Percentiles rank a stretch among this genome's conserved stretches.
phyloP scores from a whole-genome alignment of 2,797 vertebrate genomes.

The Poeciliopsis gracilis region DNA sequence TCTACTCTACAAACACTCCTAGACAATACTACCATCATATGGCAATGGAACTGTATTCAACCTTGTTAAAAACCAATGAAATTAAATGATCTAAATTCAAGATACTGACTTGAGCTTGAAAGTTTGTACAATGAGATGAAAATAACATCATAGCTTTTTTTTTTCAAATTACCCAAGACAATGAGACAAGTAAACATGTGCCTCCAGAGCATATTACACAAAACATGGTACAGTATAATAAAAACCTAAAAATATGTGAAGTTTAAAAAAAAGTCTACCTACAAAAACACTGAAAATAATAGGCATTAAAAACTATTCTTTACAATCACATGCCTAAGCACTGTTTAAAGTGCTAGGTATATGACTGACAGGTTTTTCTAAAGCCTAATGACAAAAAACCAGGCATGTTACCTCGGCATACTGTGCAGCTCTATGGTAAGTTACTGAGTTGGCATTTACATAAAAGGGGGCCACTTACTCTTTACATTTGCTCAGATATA shows the following conservation, averaged over 20 bases:
- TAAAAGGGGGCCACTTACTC: slow-evolving; percentile 45
- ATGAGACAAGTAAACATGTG: background rate
- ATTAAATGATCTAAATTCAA: background rate
- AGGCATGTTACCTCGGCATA: slow-evolving; percentile 37
- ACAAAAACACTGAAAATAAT: background rate
- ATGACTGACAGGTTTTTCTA: slow-evolving; percentile 54
- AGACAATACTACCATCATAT: background rate
- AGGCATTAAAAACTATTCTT: background rate
- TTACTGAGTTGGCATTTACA: slow-evolving; percentile 68
- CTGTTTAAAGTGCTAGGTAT: background rate
- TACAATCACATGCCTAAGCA: background rate
- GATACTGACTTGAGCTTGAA: background rate
- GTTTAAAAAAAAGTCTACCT: no score
- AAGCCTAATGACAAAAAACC: slow-evolving; percentile 35
- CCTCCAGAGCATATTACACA: background rate
- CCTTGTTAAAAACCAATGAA: background rate
- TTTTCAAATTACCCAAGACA: background rate
- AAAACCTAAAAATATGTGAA: background rate
- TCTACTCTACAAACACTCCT: background rate
- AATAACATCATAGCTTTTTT: background rate
- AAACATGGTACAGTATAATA: no score
- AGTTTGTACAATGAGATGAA: background rate
- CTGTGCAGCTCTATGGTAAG: slow-evolving; percentile 51
- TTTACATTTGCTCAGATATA: slow-evolving; percentile 70
- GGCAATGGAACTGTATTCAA: background rate